Base-by-base conservation (phyloP, 2,888 invertebrate genomes). In the Coremacera marginata region DNA sequence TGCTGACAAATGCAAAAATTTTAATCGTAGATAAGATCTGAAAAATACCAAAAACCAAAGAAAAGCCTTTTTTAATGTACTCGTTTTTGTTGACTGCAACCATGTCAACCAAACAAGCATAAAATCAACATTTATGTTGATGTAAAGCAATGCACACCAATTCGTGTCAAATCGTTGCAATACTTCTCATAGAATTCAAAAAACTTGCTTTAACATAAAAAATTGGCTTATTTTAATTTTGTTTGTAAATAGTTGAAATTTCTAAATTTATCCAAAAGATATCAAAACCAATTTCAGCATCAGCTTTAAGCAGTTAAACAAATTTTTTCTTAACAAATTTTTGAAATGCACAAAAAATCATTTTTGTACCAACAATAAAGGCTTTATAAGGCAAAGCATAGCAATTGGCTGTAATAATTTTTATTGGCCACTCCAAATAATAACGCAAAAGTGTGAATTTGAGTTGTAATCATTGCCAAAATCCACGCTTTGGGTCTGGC, bases 391-490 rank as follows among this genome's bases (percentile, higher is more conserved):
- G n/a, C 37, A 22, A n/a, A 22, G 19, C 34, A 22, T 37, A 65
- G 22, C n/a, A 65, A 34, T 65, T 37, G 65, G 65, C 37, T 67
- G 2, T 44, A 67, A 19, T 44, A 14, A 8, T n/a, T 34, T 70
- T 70, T 70, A 52, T 55, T 51, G 25, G 8, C 31, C 27, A 22
- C 19, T 65, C 34, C 51, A n/a, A 16, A 51, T 9, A 22, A 22
- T 51, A 27, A 9, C n/a, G 5, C 31, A 52, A 52, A 55, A 55
- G 70, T 70, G 70, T 70, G 70, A 70, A 52, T 70, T 70, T 31
- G 55, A 67, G 70, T 19, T 44, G 67, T 44, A 67, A 67, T 44
- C 67, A 5, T 8, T 19, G 67, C 67, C 70, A 70, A 52, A 70
- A 34, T 70, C 37, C 25, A 67, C 67, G 52, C 70, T 70, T 37